A percentile compares a stretch with the other conserved stretches of the same genome.
Evolutionary conservation across 1,140 invertebrate genomes (phyloP).

Genomic region (Agrypnia vestita): DNA sequence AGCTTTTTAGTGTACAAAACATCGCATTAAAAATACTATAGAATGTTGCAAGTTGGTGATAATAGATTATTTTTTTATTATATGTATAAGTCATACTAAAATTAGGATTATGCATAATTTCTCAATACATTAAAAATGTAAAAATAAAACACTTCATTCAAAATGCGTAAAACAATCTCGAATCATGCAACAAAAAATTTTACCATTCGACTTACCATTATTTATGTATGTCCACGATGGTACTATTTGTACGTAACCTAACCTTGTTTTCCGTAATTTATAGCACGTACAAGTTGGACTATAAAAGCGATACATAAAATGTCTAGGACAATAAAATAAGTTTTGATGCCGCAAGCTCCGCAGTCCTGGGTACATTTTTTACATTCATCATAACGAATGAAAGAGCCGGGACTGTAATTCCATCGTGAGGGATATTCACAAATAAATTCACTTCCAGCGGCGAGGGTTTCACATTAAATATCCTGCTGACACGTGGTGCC

Average conservation of each 20-base stretch:
- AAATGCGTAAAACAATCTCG: background rate
- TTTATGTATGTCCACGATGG: background rate
- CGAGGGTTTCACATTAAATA: slow-evolving; percentile 46
- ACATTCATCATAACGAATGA: slow-evolving; percentile 44
- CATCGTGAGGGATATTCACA: slow-evolving; percentile 29
- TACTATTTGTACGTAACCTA: slow-evolving; percentile 35
- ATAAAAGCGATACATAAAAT: slow-evolving; percentile 43
- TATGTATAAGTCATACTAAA: too few relatives aligned
- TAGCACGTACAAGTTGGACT: slow-evolving; percentile 15
- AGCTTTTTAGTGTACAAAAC: background rate
- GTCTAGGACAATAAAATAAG: slow-evolving; percentile 36
- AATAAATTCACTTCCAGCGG: slow-evolving; percentile 53
- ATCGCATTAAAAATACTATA: too few relatives aligned
- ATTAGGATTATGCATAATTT: too few relatives aligned
- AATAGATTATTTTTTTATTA: too few relatives aligned
- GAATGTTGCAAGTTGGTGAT: too few relatives aligned
- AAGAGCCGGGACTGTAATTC: slow-evolving; percentile 27
- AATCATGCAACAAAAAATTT: slow-evolving; percentile 20
- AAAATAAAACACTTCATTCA: background rate
- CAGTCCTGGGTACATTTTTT: slow-evolving; percentile 24
- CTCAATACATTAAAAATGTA: background rate
- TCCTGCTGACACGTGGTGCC: slow-evolving; percentile 50
- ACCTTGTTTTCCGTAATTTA: slow-evolving; percentile 46
- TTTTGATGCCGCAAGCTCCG: slow-evolving; percentile 35
- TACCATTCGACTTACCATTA: slow-evolving; percentile 25